phyloP scores from a whole-genome alignment of 35 echinoderm and acorn worm species.

The Apostichopus japonicus region DNA sequence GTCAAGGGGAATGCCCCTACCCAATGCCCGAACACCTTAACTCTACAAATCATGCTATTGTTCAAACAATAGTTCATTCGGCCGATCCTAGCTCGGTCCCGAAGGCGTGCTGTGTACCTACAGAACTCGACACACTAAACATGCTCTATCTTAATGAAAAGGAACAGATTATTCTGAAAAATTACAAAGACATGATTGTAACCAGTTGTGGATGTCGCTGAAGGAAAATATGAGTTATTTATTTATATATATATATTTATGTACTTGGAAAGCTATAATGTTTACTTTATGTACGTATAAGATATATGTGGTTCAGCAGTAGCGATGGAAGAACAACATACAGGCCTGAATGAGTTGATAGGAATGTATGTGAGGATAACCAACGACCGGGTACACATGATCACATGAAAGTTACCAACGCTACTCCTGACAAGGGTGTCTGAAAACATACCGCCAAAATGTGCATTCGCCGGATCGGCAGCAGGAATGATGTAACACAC shows the following conservation, averaged over 20 bases:
- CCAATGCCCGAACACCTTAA: constrained; percentile 87
- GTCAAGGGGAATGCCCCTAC: constrained; percentile 92
- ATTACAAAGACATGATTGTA: constrained; percentile 97
- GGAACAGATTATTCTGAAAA: constrained; percentile 89
- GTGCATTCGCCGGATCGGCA: too few species aligned
- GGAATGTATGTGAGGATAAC: too few species aligned
- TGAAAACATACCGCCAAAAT: too few species aligned
- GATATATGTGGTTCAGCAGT: too few species aligned
- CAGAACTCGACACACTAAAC: constrained; percentile 93
- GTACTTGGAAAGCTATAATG: neutral
- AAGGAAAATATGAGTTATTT: constrained; percentile 11
- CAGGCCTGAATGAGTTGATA: too few species aligned
- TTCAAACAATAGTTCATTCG: constrained; percentile 97
- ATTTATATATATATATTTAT: constrained; percentile 56
- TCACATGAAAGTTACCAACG: too few species aligned
- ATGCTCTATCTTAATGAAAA: constrained; percentile 91
- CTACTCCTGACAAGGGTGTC: too few species aligned
- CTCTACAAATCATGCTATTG: constrained; percentile 94
- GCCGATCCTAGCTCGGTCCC: constrained; percentile 81
- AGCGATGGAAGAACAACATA: too few species aligned
- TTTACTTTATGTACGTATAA: too few species aligned
- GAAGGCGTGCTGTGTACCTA: constrained; percentile 94
- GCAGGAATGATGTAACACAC: too few species aligned
- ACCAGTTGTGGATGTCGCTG: constrained; percentile 96
- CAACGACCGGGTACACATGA: too few species aligned